Base-by-base conservation (phyloP, 2,113 vertebrate genomes). In the Morone chrysops region DNA sequence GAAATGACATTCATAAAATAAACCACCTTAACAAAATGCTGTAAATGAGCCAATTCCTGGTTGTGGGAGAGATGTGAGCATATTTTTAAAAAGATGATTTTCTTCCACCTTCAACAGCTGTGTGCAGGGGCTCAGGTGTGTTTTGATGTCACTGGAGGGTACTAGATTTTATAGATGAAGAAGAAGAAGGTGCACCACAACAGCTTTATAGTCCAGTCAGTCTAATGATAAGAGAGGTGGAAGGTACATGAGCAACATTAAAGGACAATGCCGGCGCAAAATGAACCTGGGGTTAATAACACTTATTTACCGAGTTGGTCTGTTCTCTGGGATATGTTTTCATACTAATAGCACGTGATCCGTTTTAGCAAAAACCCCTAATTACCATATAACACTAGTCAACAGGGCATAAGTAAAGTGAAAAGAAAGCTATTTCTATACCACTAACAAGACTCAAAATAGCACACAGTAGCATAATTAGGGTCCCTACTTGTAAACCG, bases 101-200 rank as follows among this genome's bases (percentile, higher is more conserved):
- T 70, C 50, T 57, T 61, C 59, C 41, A 53, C 57, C 50, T 80
- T 62, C 38, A 59, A 54, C 91, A 84, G 90, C 87, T 91, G 84
- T 66, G 87, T 70, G 63, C 82, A 25, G 79, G 54, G 86, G 83
- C 89, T 86, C 90, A 92, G 92, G 84, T 93, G 90, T 80, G 78
- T 82, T 80, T 7, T 56, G n/a, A 75, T 80, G 68, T 88, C 78
- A 83, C 87, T 70, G 0, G 68, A 76, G 86, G 77, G 76, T n/a
- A 41, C 66, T 9, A 38, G 78, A 81, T 86, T 61, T 75, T 69
- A 83, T 71, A 54, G 41, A n/a, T n/a, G n/a, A n/a, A n/a, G n/a
- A n/a, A n/a, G n/a, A n/a, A n/a, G n/a, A n/a, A n/a, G 80, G 68
- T 83, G 75, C 71, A 80, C 66, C 53, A 47, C 17, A 7, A 17